Base-by-base conservation (phyloP, 1,140 invertebrate genomes). In the Zaprionus davidi region DNA sequence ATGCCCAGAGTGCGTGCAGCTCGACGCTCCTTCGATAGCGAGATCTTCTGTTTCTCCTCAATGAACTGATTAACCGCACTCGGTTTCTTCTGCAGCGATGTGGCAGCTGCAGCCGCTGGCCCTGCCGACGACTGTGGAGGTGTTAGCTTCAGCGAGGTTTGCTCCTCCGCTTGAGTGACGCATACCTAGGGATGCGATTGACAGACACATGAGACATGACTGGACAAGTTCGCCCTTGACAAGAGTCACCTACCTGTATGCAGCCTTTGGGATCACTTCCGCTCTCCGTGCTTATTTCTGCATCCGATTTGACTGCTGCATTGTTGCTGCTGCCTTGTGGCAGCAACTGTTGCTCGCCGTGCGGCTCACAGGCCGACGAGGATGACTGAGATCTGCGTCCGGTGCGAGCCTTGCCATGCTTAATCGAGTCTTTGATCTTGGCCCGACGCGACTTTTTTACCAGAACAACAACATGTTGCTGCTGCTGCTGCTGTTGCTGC, bases 31-130 rank as follows among this genome's bases (percentile, higher is more conserved):
- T 98, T 96, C 0, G 97, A 98, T 68, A 99, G 93, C 1, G 97
- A 98, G 79, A 99, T 99, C 78, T 97, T 95, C 93, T 99, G 98
- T 79, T 97, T 97, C 90, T 99, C 97, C 93, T 99, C 98, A 78
- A 98, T 98, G 92, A 98, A 98, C 86, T 98, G 97, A 82, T 97
- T 97, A 3, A 98, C 97, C 22, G 95, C 93, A 28, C 94, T 78
- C 1, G 87, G 36, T 46, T 92, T 91, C 63, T 91, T 92, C 31
- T 90, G 91, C 66, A 84, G 56, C 44, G 87, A 56, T 46, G 81
- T 65, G 41, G 69, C 73, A 28, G 55, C 49, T 46, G 72, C 65
- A 56, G 65, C 55, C 5, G 65, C 62, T 4, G 51, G 79, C 11
- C 85, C 90, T 9, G 71, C 70, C 20, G 90, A 82, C 4, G 90